Percentiles rank a stretch among this genome's conserved stretches.
Evolutionary conservation across 2,888 invertebrate genomes (phyloP).

Genomic region (Drosophila acutilabella): DNA sequence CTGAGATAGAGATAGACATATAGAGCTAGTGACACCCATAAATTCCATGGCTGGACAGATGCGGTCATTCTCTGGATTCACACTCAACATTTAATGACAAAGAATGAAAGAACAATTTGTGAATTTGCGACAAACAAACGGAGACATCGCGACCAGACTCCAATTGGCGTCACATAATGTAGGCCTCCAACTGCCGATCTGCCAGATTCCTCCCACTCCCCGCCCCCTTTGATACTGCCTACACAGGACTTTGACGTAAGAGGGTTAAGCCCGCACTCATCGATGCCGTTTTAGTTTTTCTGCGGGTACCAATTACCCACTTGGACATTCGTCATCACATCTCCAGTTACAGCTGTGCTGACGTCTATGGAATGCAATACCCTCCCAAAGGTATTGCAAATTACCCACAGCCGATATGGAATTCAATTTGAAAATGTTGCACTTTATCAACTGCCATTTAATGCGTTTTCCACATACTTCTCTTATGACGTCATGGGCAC

Average conservation of each 20-base stretch:
- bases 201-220: background rate
- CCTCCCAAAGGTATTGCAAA: constrained; percentile 9
- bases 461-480: constrained; percentile 14
- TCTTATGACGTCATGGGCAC: constrained; percentile 22
- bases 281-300: constrained; percentile 4
- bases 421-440: constrained; percentile 16
- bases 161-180: constrained; percentile 65
- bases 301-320: constrained; percentile 29
- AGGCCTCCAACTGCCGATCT: constrained; percentile 3
- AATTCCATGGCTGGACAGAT: constrained; percentile 66
- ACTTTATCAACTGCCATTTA: constrained; percentile 34
- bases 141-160: constrained; percentile 80
- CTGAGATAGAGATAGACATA: constrained; percentile 29
- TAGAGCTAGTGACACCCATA: constrained; percentile 62
- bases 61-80: constrained; percentile 68
- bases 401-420: background rate
- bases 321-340: constrained; percentile 38
- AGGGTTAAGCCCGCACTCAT: constrained; percentile 2
- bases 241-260: constrained; percentile 14
- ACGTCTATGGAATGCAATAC: background rate
- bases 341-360: background rate
- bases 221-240: background rate
- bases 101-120: constrained; percentile 81
- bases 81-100: constrained; percentile 74
- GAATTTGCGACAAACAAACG: constrained; percentile 80